Base-by-base conservation (phyloP, 2,888 invertebrate genomes). In the Saturnia japonica region DNA sequence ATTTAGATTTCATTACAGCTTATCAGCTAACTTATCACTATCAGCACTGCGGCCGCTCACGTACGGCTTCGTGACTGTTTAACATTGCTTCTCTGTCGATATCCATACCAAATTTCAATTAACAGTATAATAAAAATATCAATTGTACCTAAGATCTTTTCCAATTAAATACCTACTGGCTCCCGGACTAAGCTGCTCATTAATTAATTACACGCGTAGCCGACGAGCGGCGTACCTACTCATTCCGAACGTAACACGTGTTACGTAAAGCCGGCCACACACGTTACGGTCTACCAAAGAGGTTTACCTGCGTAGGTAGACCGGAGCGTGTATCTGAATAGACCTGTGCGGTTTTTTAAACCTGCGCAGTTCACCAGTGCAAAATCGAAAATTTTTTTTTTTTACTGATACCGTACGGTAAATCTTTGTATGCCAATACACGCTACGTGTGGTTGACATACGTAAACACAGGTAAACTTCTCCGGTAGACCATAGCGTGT, bases 131-230 rank as follows among this genome's bases (percentile, higher is more conserved):
- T 93, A 93, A 93, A 57, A 71, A 93, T 93, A 93, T 93, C 92
- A 93, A 93, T 94, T 93, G 92, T 93, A 93, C 91, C 93, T 93
- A 93, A 93, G 93, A 93, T 93, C 91, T 91, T 90, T 92, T 91
- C 91, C 89, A 89, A 83, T 88, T 89, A 87, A 90, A 90, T 89
- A 83, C 80, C 85, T 83, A 84, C 81, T 81, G 85, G 84, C 86
- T 81, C 83, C 80, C 80, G 77, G 80, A 80, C 82, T 80, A 81
- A 76, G 72, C 77, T 77, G 79, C 79, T 77, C 79, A n/a, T 40
- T 40, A 62, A 28, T 47, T 22, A 54, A 54, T 73, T 76, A 76
- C 76, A 79, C 73, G 72, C 71, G 72, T 71, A 76, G 72, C 76
- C 70, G 74, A 69, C 73, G 60, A 73, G 70, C 70, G 75, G 72